Conservation (phyloP, 2,797 vertebrate species). For the Buceros bicornis region DNA sequence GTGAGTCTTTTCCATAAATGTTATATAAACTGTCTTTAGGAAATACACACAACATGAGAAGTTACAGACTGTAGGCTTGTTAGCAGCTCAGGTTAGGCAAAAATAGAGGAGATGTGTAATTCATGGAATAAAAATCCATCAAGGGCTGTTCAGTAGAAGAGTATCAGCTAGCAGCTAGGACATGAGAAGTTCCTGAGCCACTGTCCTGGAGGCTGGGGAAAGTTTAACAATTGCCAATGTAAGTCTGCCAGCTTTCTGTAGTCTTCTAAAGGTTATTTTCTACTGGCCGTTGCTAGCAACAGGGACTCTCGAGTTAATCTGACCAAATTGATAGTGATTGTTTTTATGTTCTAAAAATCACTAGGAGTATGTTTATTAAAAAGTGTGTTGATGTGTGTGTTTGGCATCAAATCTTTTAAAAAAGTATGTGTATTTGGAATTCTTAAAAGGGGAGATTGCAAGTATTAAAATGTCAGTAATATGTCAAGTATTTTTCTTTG, state of each 20-base stretch:
- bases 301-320: background rate
- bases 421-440: background rate
- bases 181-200: background rate
- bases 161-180: background rate
- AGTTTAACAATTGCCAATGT: rapidly evolving
- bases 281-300: background rate
- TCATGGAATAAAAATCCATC: background rate
- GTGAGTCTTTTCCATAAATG: background rate
- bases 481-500: background rate
- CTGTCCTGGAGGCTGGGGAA: background rate
- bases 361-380: background rate
- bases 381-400: background rate
- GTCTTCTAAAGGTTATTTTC: background rate
- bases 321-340: background rate
- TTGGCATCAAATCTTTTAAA: background rate
- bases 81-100: background rate
- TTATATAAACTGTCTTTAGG: background rate
- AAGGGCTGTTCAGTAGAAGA: background rate
- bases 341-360: background rate
- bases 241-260: background rate
- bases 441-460: conserved; percentile 68
- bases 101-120: background rate
- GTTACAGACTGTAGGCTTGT: background rate
- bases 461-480: conserved; percentile 54
- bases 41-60: background rate